Evolutionary conservation across 2,888 invertebrate genomes (phyloP), one percentile per base, ranked within the genome.

Genomic region (Meganola albula): DNA sequence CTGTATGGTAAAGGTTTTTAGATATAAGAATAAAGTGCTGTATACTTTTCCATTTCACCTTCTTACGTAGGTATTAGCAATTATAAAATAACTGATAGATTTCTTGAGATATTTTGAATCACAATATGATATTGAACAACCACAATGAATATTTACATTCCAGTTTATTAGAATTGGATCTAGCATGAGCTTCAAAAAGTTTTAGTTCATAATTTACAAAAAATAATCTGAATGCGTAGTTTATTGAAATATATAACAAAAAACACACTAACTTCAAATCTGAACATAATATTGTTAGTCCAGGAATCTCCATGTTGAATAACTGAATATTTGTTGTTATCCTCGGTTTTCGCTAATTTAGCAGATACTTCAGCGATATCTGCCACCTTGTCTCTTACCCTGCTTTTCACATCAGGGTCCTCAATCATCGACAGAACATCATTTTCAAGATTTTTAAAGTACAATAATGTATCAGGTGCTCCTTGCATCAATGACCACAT

Each of bases 231-330:
- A n/a, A n/a, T n/a, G n/a, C n/a, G n/a, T n/a, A n/a, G 4, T 16
- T 16, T 16, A 4, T 6, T 16, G 16, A 16, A 16, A 16, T 16
- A 16, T 16, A 16, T 6, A n/a, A 16, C 4, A 16, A 12, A 25
- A 8, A 25, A 12, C 24, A 16, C 13, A 41, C 57, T 44, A 44
- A 57, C 70, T 44, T 59, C 34, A 12, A 54, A 36, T 41, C 42
- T 57, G 22, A 66, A 72, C 50, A 73, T 47, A n/a, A 72, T 46
- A 31, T 73, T 73, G 18, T 70, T 73, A 0, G 58, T 65, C 73
- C 73, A 73, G 4, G 58, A 51, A 39, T 73, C 73, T 8, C 73
- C 73, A 30, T 73, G 73, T 22, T 50, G 51, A 12, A 73, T 57
- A 4, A 67, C 40, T 4, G 52, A 46, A 40, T 61, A 44, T 31